Percentiles rank a stretch among this genome's conserved stretches.
Evolutionary conservation across 2,888 invertebrate genomes (phyloP).

Genomic region (Tiphia femorata): DNA sequence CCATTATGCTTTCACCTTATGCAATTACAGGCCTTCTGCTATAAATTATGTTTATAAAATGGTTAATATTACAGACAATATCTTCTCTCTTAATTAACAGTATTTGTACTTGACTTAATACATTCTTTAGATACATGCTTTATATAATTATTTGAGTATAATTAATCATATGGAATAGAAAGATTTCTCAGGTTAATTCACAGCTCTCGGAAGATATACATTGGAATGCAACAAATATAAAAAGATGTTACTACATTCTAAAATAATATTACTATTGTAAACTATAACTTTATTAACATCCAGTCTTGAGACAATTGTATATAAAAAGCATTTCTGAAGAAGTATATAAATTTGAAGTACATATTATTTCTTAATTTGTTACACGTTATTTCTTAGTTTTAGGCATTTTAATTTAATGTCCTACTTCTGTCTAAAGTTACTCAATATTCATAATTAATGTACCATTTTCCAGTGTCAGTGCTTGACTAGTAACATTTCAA

Average conservation of each 20-base stretch:
- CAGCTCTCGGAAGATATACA: constrained; percentile 34
- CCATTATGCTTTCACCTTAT: constrained; percentile 25
- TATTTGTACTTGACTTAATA: constrained; percentile 55
- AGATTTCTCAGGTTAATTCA: constrained; percentile 38
- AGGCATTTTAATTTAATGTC: constrained; percentile 20
- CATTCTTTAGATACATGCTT: constrained; percentile 31
- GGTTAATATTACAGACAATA: constrained; percentile 32
- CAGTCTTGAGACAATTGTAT: constrained; percentile 40
- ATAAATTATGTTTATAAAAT: constrained; percentile 30
- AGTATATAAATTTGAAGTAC: constrained; percentile 35
- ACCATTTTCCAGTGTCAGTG: constrained; percentile 23
- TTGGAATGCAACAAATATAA: constrained; percentile 39
- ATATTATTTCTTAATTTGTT: too few species aligned
- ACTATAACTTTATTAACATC: constrained; percentile 26
- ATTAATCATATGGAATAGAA: constrained; percentile 37
- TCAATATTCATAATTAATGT: constrained; percentile 12
- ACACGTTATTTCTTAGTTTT: constrained; percentile 20
- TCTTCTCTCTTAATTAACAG: constrained; percentile 31
- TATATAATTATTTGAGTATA: constrained; percentile 12
- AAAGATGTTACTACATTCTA: constrained; percentile 15
- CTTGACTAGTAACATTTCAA: constrained; percentile 40
- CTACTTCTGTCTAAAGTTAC: constrained; percentile 11
- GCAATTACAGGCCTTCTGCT: constrained; percentile 27
- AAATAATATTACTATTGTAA: not conserved
- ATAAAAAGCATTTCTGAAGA: constrained; percentile 39